Evolutionary conservation across 2,113 vertebrate genomes (phyloP).

Genomic region (Silurus glanis): DNA sequence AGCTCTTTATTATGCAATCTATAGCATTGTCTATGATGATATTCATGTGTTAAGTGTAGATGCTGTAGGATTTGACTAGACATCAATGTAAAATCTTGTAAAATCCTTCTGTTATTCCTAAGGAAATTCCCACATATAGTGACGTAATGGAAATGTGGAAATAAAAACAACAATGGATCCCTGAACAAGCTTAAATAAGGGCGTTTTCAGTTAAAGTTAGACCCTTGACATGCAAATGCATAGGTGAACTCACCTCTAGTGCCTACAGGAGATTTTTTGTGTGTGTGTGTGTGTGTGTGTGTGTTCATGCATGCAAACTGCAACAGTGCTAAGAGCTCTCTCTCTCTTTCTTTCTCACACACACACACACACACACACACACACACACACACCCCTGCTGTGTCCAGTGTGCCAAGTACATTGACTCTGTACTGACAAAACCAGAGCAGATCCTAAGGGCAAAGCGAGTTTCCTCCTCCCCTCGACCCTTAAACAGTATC

Average conservation of each 20-base stretch:
- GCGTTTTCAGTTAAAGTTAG: not conserved
- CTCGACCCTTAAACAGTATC: slow-evolving; percentile 3
- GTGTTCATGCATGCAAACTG: slow-evolving; percentile 18
- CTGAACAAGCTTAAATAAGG: not conserved
- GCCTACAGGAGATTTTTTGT: slow-evolving; percentile 3
- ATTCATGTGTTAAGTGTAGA: not conserved
- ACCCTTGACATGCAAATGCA: not conserved
- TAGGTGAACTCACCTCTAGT: not conserved
- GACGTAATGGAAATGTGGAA: not conserved
- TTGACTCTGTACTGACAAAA: slow-evolving; percentile 27
- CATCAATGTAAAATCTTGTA: not conserved
- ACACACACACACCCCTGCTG: slow-evolving; percentile 31
- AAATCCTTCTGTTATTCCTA: not conserved
- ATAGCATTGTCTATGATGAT: not conserved
- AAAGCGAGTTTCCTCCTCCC: slow-evolving; percentile 7
- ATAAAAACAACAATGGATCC: not conserved
- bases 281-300: not conserved
- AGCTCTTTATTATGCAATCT: not conserved
- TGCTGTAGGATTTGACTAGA: not conserved
- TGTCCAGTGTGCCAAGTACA: slow-evolving; percentile 26
- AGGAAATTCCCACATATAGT: not conserved
- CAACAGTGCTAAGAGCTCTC: slow-evolving; percentile 35
- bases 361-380: not conserved
- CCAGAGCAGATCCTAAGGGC: slow-evolving; percentile 22
- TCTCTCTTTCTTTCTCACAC: not conserved